Percentiles rank a stretch among this genome's conserved stretches.
Evolutionary conservation across 2,888 invertebrate species (phyloP).

Genomic region (Craniophora ligustri): DNA sequence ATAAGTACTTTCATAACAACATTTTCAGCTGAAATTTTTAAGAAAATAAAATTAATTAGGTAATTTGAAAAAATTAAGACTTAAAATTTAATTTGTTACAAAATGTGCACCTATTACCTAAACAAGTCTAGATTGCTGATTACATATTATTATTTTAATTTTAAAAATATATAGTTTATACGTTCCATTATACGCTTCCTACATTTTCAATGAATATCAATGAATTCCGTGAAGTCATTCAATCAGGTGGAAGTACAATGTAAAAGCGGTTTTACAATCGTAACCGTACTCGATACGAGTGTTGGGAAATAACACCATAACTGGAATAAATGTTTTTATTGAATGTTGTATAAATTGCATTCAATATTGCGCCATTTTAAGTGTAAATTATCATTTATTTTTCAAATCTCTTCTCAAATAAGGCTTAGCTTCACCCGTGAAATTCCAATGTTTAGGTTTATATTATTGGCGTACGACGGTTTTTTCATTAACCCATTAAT

Average conservation of each 20-base stretch:
- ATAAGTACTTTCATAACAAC: too few species aligned
- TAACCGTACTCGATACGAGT: background rate
- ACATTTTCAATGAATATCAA: background rate
- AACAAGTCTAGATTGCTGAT: background rate
- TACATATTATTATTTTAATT: background rate
- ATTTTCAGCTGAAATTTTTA: background rate
- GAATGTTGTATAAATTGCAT: background rate
- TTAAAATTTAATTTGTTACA: background rate
- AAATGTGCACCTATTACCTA: background rate
- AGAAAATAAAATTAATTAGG: background rate
- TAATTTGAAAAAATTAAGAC: background rate
- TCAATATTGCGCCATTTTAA: too few species aligned
- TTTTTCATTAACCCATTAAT: too few species aligned
- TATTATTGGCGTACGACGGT: too few species aligned
- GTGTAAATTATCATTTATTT: too few species aligned
- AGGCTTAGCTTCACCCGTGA: too few species aligned
- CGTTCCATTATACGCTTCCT: too few species aligned
- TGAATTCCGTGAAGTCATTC: constrained; percentile 7
- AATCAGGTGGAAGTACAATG: background rate
- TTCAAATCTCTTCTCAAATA: too few species aligned
- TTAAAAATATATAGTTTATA: too few species aligned
- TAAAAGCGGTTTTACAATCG: background rate
- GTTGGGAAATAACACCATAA: background rate
- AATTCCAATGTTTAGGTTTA: too few species aligned
- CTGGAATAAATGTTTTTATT: background rate